Evolutionary conservation across 2,797 vertebrate species (phyloP).

Genomic region (Chrosomus eos): DNA sequence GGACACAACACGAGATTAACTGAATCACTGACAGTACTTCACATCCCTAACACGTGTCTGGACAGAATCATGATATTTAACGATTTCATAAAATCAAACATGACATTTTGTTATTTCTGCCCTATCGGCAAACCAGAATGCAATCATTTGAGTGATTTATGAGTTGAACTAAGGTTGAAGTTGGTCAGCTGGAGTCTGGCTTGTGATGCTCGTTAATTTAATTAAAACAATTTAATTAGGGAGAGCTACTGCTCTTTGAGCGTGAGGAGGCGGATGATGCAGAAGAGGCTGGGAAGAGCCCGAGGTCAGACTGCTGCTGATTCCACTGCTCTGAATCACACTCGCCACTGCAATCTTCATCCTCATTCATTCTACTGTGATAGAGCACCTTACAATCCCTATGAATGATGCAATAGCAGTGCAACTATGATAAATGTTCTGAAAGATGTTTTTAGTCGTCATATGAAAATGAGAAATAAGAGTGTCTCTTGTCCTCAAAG

Average conservation of each 20-base stretch:
- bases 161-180: constrained; percentile 8
- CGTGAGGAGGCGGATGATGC: not conserved
- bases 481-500: not conserved
- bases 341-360: not conserved
- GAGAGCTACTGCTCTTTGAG: not conserved
- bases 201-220: constrained; percentile 42
- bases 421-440: constrained; percentile 27
- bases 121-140: constrained; percentile 5
- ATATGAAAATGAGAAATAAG: constrained; percentile 5
- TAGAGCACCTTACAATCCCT: not conserved
- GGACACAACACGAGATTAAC: not conserved
- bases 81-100: not conserved
- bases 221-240: constrained; percentile 40
- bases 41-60: not conserved
- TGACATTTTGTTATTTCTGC: constrained; percentile 20
- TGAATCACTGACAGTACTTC: constrained; percentile 2
- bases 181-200: constrained; percentile 32
- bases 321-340: not conserved
- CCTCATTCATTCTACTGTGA: constrained; percentile 9
- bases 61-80: constrained; percentile 8
- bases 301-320: not conserved
- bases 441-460: not conserved
- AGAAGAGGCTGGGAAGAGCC: constrained; percentile 23
- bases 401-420: constrained; percentile 32
- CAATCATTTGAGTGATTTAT: constrained; percentile 37